Conservation (phyloP, 2,888 invertebrate genomes). For the Oligia strigilis region DNA sequence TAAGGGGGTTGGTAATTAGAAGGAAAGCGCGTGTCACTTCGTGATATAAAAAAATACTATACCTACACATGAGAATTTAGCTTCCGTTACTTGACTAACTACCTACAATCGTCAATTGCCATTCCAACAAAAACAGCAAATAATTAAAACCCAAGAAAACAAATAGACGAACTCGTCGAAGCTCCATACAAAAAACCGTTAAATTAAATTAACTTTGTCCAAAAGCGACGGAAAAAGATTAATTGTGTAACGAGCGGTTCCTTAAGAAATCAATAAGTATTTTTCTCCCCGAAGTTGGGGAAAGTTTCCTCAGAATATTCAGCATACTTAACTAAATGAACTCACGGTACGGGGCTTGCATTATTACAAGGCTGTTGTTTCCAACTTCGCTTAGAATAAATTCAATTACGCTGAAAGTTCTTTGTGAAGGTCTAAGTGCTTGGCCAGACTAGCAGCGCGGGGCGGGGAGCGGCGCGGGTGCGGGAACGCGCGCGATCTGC, state of each 20-base stretch:
- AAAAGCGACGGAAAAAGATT: constrained; percentile 57
- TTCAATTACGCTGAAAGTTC: constrained; percentile 59
- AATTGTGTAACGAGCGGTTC: constrained; percentile 51
- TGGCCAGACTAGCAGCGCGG: too few relatives aligned
- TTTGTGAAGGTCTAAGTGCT: constrained; percentile 9
- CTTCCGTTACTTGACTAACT: too few relatives aligned
- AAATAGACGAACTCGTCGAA: constrained; percentile 29
- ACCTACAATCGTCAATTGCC: constrained; percentile 9
- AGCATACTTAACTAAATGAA: constrained; percentile 70
- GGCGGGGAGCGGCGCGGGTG: too few relatives aligned
- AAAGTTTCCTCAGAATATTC: constrained; percentile 63
- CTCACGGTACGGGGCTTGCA: constrained; percentile 55
- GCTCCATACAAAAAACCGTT: constrained; percentile 43
- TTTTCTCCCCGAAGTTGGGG: constrained; percentile 55
- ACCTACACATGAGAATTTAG: too few relatives aligned
- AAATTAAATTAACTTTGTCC: constrained; percentile 54
- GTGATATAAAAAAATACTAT: too few relatives aligned
- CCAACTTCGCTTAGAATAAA: constrained; percentile 46
- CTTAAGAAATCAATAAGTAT: constrained; percentile 72
- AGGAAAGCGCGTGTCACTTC: too few relatives aligned
- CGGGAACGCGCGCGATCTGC: too few relatives aligned
- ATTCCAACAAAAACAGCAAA: constrained; percentile 5
- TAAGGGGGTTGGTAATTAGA: too few relatives aligned
- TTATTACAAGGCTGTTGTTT: constrained; percentile 54
- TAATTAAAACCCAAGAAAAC: constrained; percentile 49